phyloP scores from a whole-genome alignment of 2,113 vertebrate species.

The Acanthisitta chloris region DNA sequence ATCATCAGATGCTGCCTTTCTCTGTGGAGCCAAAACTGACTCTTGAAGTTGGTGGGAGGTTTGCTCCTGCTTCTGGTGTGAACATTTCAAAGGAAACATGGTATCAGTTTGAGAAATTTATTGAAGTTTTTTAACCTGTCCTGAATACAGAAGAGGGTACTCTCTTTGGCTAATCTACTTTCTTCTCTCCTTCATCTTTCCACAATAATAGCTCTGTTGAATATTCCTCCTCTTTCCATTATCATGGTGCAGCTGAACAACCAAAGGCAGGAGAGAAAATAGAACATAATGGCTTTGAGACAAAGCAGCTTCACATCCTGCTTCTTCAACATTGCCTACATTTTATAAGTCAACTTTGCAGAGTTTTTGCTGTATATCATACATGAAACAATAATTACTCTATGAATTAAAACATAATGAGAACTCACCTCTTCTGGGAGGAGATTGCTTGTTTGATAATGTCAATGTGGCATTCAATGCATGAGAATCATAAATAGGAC shows the following conservation, averaged over 20 bases:
- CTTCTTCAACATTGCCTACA: neutral
- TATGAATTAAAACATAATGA: neutral
- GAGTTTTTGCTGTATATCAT: neutral
- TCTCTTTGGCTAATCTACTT: neutral
- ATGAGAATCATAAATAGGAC: neutral
- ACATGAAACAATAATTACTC: neutral
- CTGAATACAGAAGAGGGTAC: neutral
- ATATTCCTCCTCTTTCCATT: neutral
- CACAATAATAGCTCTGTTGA: neutral
- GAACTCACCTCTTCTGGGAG: neutral
- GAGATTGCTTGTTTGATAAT: neutral
- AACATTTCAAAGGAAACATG: neutral
- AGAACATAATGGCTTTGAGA: neutral
- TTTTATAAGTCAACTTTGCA: neutral
- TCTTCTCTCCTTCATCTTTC: neutral
- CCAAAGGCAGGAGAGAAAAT: neutral
- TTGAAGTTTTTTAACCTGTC: neutral
- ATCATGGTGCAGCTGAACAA: neutral
- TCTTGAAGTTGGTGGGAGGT: neutral
- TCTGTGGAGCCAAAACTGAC: neutral
- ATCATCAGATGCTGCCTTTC: neutral
- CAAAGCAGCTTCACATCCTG: neutral
- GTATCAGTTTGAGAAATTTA: neutral
- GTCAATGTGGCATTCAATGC: neutral
- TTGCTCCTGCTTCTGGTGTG: neutral